Percentiles rank a stretch among this genome's conserved stretches.
Conservation (phyloP, 2,888 invertebrate species). For the Panzeria rudis region DNA sequence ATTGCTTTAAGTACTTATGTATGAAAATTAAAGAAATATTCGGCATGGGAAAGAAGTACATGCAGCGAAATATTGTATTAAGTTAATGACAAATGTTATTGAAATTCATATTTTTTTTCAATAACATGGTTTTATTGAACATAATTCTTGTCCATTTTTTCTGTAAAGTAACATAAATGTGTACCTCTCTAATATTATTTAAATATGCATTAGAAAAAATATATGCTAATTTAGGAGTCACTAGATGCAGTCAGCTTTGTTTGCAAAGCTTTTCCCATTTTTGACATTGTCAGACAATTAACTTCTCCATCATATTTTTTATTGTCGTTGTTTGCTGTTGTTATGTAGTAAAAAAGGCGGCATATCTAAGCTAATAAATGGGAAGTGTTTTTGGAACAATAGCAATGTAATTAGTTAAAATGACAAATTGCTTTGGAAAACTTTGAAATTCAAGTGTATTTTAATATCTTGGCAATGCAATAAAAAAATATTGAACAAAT, state of each 20-base stretch:
- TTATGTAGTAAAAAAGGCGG: neutral
- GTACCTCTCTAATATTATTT: neutral
- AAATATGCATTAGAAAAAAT: constrained; percentile 3
- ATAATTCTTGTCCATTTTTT: no score
- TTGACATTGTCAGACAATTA: constrained; percentile 48
- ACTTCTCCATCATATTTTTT: constrained; percentile 31
- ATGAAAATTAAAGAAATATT: no score
- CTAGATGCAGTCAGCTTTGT: constrained; percentile 36
- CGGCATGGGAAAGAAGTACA: no score
- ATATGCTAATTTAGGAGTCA: constrained; percentile 39
- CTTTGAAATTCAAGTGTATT: neutral
- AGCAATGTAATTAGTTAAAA: neutral
- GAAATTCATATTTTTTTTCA: no score
- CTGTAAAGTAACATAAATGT: neutral
- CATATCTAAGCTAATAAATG: constrained; percentile 13
- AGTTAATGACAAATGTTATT: no score
- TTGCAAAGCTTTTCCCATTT: neutral
- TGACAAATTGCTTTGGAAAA: neutral
- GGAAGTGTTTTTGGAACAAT: constrained; percentile 27
- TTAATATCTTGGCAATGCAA: no score
- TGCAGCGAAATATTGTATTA: no score
- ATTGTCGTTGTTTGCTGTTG: neutral
- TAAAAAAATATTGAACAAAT: no score
- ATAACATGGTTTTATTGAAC: no score
- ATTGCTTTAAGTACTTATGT: no score